Evolutionary conservation across 2,113 vertebrate genomes (phyloP).

Genomic region (Taurulus bubalis): DNA sequence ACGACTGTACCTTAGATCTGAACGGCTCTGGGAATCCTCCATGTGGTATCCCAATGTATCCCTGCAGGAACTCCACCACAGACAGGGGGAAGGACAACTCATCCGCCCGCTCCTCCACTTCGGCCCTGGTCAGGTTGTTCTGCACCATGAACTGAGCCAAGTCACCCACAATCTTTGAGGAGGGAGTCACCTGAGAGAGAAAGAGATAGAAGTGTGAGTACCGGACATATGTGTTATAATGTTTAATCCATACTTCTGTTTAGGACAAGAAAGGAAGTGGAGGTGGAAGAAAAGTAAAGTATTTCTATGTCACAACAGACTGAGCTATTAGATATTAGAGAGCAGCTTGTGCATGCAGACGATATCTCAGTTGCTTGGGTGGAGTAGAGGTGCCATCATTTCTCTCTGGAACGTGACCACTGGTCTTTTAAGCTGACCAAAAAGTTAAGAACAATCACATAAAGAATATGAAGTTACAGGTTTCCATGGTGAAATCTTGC

Average conservation of each 20-base stretch:
- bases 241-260: constrained; percentile 1
- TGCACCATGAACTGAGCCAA: constrained; percentile 99
- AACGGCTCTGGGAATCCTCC: constrained; percentile 95
- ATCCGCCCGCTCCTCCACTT: constrained; percentile 90
- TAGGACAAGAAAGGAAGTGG: neutral
- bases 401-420: neutral
- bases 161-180: constrained; percentile 97
- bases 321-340: neutral
- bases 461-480: no score
- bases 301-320: constrained; percentile 24
- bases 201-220: neutral
- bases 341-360: constrained; percentile 15
- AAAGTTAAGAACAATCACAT: neutral
- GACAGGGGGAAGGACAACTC: constrained; percentile 94
- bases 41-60: constrained; percentile 90
- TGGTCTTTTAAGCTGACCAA: constrained; percentile 17
- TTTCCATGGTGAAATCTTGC: constrained; percentile 19
- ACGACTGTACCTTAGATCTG: constrained; percentile 86
- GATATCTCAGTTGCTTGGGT: constrained; percentile 4
- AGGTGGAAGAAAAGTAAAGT: neutral
- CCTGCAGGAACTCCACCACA: constrained; percentile 95
- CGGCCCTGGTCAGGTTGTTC: constrained; percentile 87
- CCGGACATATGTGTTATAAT: neutral
- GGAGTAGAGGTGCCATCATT: neutral
- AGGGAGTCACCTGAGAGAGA: constrained; percentile 89